Percentiles rank a stretch among this genome's conserved stretches.
phyloP scores from a whole-genome alignment of 2,797 vertebrate species.

The Pogoniulus pusillus region DNA sequence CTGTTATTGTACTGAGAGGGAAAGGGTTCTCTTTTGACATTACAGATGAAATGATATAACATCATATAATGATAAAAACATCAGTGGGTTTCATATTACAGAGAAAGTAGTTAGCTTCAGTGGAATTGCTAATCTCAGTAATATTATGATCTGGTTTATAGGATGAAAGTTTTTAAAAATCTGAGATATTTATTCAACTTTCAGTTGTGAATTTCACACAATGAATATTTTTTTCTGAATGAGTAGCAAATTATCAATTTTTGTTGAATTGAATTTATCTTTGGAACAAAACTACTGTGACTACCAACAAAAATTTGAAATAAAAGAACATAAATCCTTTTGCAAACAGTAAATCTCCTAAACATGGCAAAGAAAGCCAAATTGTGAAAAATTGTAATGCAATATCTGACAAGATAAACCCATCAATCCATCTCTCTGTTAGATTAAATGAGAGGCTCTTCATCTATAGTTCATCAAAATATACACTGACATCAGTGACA shows the following conservation, averaged over 20 bases:
- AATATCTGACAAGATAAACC: not conserved
- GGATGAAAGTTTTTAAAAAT: not conserved
- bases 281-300: not conserved
- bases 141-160: not conserved
- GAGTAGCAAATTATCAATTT: not conserved
- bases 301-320: not conserved
- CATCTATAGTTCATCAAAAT: not conserved
- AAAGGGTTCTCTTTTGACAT: accelerated
- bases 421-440: not conserved
- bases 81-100: not conserved
- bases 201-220: not conserved
- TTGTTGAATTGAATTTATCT: not conserved
- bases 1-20: accelerated
- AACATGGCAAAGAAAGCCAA: not conserved
- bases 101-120: not conserved
- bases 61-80: not conserved
- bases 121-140: not conserved
- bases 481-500: not conserved
- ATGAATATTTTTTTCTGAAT: not conserved
- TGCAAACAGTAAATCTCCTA: not conserved
- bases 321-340: accelerated
- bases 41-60: not conserved
- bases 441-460: not conserved
- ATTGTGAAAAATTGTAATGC: not conserved
- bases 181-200: not conserved